Evolutionary conservation across 2,113 vertebrate species (phyloP).

Genomic region (Campylomormyrus numenius): DNA sequence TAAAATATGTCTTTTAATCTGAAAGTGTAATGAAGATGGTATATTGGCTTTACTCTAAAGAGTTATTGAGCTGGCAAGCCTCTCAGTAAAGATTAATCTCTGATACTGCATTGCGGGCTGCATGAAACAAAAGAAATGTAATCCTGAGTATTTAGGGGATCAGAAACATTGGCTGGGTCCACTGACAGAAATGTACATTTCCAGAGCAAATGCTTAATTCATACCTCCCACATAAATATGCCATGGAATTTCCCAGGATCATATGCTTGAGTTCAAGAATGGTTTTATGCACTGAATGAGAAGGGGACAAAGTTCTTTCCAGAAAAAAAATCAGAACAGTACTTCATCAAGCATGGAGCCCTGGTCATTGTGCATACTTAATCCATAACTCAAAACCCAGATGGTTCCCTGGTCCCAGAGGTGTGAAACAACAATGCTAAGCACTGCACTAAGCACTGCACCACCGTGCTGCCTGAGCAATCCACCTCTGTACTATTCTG

Average conservation of each 20-base stretch:
- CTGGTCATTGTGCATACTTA: background rate
- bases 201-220: background rate
- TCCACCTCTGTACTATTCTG: background rate
- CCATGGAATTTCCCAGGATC: background rate
- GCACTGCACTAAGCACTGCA: background rate
- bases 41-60: background rate
- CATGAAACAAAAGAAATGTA: slow-evolving; percentile 3
- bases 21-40: background rate
- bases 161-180: background rate
- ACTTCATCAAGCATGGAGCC: background rate
- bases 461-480: background rate
- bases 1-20: background rate
- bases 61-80: background rate
- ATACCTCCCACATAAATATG: background rate
- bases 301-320: background rate
- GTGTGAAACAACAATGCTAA: background rate
- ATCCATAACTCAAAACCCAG: background rate
- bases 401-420: background rate
- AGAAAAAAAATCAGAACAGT: background rate
- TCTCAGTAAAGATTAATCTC: slow-evolving; percentile 7
- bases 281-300: background rate
- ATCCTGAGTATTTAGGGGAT: background rate
- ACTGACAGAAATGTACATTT: background rate
- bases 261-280: background rate
- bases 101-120: background rate